Base-by-base conservation (phyloP, 1,140 invertebrate species). In the Drosophila equinoxialis region DNA sequence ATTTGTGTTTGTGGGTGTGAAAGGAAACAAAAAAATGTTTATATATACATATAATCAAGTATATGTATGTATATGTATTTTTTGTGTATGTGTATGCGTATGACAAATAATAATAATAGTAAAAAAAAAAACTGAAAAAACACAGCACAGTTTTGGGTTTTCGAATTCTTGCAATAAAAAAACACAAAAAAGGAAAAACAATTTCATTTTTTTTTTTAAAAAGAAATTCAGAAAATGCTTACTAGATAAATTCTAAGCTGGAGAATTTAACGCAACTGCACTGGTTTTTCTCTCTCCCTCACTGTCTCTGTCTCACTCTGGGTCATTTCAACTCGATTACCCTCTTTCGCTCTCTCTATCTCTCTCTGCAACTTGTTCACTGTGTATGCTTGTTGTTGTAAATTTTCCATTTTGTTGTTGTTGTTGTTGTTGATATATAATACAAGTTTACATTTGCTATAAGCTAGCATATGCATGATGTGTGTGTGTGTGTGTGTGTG, bases 211-310 rank as follows among this genome's bases (percentile, higher is more conserved):
- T 71, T 30, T 30, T 30, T 26, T 4, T 4, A 71, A 66, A 67
- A 75, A 71, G 62, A 79, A 82, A 74, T 82, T 78, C 74, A 54
- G 65, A 86, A 86, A 81, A 86, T 81, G 82, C 74, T 81, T 78
- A 85, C 71, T 65, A 71, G 57, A 65, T 71, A 85, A 81, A 81
- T 75, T 85, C 77, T 75, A 55, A 64, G 64, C 37, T 63, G 37
- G 68, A 78, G 82, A 86, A 86, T 86, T 86, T 86, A 81, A 86
- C 79, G 82, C 82, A 76, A 79, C 82, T 86, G 83, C 83, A 89
- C 84, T 89, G 77, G 83, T 83, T 89, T 30, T 65, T 61, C 17
- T 63, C 39, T 62, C 57, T 69, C 14, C 64, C 59, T 67, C 57
- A 62, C 57, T 55, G 55, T 51, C 66, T 68, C 39, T 55, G 37